A percentile compares a stretch with the other conserved stretches of the same genome.
Conservation (phyloP, 2,888 invertebrate species). For the Eupeodes latifasciatus region DNA sequence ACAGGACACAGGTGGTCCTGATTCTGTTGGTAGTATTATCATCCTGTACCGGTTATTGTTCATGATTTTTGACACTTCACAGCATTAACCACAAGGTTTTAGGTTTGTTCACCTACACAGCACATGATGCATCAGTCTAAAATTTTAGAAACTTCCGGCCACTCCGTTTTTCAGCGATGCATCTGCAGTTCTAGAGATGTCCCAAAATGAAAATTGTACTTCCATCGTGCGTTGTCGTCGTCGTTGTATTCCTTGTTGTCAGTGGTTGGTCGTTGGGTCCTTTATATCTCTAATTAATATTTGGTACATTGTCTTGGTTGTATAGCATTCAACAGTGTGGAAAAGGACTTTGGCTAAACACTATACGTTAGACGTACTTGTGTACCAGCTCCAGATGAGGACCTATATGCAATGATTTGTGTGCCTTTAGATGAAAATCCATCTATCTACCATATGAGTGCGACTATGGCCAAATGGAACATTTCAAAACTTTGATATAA, state of each 20-base stretch:
- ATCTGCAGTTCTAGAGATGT: constrained; percentile 9
- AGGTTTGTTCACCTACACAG: neutral
- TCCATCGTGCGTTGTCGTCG: neutral
- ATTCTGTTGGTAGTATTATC: neutral
- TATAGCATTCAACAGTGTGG: neutral
- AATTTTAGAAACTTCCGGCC: constrained; percentile 5
- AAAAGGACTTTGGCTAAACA: neutral
- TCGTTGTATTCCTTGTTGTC: neutral
- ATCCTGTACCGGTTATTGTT: neutral
- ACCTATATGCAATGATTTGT: too few species aligned
- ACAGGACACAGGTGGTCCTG: neutral
- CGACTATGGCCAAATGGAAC: neutral
- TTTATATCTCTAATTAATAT: constrained; percentile 16
- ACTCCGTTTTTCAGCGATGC: constrained; percentile 51
- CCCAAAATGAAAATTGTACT: constrained; percentile 37
- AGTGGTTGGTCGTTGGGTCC: neutral
- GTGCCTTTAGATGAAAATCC: too few species aligned
- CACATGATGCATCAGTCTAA: neutral
- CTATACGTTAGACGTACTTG: neutral
- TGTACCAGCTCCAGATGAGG: neutral
- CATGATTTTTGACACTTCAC: constrained; percentile 9
- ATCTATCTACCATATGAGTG: too few species aligned
- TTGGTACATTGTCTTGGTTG: constrained; percentile 5
- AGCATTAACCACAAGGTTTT: neutral
- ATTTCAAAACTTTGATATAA: constrained; percentile 3